Evolutionary conservation across 1,140 invertebrate genomes (phyloP).

Genomic region (Drosophila ambigua): DNA sequence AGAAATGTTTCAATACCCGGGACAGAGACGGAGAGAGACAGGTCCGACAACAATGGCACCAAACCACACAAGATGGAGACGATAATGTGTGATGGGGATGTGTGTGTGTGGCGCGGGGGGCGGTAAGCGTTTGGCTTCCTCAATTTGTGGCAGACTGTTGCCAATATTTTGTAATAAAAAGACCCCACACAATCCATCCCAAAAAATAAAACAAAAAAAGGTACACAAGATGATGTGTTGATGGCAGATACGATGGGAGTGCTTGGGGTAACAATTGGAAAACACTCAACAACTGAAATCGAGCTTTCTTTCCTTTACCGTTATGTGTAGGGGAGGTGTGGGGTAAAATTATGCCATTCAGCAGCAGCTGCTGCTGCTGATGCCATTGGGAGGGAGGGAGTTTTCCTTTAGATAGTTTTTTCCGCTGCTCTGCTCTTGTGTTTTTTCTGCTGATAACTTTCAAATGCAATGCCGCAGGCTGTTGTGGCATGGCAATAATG

Average conservation of each 20-base stretch:
- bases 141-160: constrained; percentile 71
- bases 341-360: constrained; percentile 11
- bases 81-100: background rate
- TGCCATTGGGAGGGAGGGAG: constrained; percentile 14
- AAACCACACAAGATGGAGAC: constrained; percentile 8
- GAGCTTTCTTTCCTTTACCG: constrained; percentile 68
- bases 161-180: constrained; percentile 74
- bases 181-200: background rate
- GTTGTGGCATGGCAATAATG: constrained; percentile 78
- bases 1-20: constrained; percentile 50
- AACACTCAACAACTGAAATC: constrained; percentile 76
- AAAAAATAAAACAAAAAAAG: constrained; percentile 23
- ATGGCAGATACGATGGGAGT: constrained; percentile 36
- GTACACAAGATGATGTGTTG: constrained; percentile 68
- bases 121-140: constrained; percentile 42
- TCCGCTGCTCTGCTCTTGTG: constrained; percentile 1
- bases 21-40: constrained; percentile 22
- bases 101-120: background rate
- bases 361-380: constrained; percentile 43
- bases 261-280: constrained; percentile 57
- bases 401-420: constrained; percentile 44
- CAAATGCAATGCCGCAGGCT: constrained; percentile 80
- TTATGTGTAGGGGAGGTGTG: background rate
- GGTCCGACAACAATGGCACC: constrained; percentile 56
- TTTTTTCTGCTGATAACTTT: constrained; percentile 71